Evolutionary conservation across 2,797 vertebrate genomes (phyloP), one percentile per base, ranked within the genome.

Genomic region (Sphenopsis melanotis): DNA sequence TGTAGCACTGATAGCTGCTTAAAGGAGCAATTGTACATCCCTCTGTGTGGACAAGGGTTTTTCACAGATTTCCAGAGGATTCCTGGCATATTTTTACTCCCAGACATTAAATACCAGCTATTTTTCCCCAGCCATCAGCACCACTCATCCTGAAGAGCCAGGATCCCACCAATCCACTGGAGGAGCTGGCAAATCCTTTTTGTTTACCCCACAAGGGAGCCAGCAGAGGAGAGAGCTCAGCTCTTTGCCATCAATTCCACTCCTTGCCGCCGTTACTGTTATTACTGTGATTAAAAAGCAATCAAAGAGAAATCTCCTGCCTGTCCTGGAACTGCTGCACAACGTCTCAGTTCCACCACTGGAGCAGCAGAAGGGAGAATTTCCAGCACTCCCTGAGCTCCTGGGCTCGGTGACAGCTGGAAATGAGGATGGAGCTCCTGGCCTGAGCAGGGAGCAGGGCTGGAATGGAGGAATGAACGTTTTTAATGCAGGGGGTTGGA

Each of bases 271-370:
- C 86, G 60, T 95, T 91, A 89, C 64, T 10, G 26, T 90, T 94
- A 92, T 97, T 96, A 93, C 95, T 83, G 93, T 91, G 95, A 96
- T 95, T 95, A 97, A 94, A 95, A 96, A 97, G 94, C 93, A 94
- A 93, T 94, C 90, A 88, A 53, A 89, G 90, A 75, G 61, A 95
- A 94, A 92, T 90, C 89, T 92, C 71, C 72, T 94, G 78, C 80
- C 68, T 65, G 87, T 77, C 91, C 84, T 71, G 69, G 94, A 96
- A 92, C 90, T 49, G 76, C 91, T 68, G 82, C 69, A 56, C 64
- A 77, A 79, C 5, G 4, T 64, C 88, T 93, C 80, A 3, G 87
- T 84, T 71, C 55, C 70, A 82, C 52, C 57, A 20, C 47, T 47
- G 78, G 55, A 90, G 80, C 71, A 37, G 8, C 56, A 84, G 90